Evolutionary conservation across 2,888 invertebrate genomes (phyloP).

Genomic region (Tiphia femorata): DNA sequence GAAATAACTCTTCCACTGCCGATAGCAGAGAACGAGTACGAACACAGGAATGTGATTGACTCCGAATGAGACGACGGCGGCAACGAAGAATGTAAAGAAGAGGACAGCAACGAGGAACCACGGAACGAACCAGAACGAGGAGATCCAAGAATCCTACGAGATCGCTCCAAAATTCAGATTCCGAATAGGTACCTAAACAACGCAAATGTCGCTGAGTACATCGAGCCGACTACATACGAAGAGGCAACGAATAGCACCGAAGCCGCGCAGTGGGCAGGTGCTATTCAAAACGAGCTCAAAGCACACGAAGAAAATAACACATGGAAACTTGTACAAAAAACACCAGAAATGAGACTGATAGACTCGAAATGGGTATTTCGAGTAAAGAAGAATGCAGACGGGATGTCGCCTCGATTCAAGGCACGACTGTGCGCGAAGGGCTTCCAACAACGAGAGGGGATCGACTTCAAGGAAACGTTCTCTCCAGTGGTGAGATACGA

Average conservation of each 20-base stretch:
- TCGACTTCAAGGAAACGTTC: background rate
- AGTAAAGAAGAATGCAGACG: background rate
- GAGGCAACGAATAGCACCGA: background rate
- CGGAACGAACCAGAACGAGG: background rate
- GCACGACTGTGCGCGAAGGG: background rate
- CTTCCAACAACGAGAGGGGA: background rate
- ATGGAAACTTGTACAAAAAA: background rate
- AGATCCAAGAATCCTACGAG: background rate
- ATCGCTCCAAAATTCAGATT: background rate
- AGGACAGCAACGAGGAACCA: background rate
- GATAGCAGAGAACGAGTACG: background rate
- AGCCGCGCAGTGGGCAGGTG: background rate
- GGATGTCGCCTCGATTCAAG: conserved; percentile 1
- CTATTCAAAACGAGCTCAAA: background rate
- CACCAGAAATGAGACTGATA: background rate
- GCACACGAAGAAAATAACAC: background rate
- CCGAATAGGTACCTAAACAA: background rate
- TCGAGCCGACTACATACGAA: background rate
- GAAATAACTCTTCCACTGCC: background rate
- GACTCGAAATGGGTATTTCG: background rate
- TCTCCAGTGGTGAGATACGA: background rate
- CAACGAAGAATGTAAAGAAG: background rate
- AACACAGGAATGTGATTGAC: background rate
- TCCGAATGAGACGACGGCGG: background rate
- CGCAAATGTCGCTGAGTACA: background rate